Percentiles rank a stretch among this genome's conserved stretches.
Evolutionary conservation across 2,888 invertebrate genomes (phyloP).

Genomic region (Euzetes globulus): DNA sequence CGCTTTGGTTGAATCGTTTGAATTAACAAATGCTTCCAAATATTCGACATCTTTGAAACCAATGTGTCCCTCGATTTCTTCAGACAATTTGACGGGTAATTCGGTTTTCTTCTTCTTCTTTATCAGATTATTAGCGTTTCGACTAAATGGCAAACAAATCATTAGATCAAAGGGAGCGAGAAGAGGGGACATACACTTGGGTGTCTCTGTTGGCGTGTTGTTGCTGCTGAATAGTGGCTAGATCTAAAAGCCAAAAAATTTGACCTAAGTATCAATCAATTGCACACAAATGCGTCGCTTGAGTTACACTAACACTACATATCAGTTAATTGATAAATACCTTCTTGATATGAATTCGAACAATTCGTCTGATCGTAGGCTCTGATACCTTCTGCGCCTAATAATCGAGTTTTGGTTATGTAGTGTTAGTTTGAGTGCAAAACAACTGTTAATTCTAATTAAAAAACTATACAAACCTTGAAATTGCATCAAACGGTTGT

Average conservation of each 20-base stretch:
- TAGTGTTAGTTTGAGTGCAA: constrained; percentile 3
- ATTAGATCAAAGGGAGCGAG: not conserved
- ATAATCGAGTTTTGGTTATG: not conserved
- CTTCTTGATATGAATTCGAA: not conserved
- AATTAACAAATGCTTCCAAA: constrained; percentile 31
- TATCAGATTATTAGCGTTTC: not conserved
- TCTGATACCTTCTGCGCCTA: not conserved
- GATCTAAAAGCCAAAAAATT: constrained; percentile 23
- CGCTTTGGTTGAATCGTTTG: not conserved
- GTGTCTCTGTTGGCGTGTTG: not conserved
- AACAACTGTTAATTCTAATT: not conserved
- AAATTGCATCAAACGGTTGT: constrained; percentile 2
- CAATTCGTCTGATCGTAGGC: not conserved
- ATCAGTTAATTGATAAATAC: constrained; percentile 19
- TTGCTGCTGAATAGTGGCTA: not conserved
- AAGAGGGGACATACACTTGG: not conserved
- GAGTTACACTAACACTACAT: constrained; percentile 25
- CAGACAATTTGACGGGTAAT: not conserved
- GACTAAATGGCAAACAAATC: not conserved
- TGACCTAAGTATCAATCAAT: constrained; percentile 20
- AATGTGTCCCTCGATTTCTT: constrained; percentile 36
- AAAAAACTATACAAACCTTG: not conserved
- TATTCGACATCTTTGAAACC: constrained; percentile 35
- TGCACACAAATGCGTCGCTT: constrained; percentile 2
- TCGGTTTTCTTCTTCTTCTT: constrained; percentile 34